These are phyloP conservation scores for Iphiclides podalirius DNA, from an alignment of 2,888 invertebrate species.

Conservation along the genomic window DNA sequence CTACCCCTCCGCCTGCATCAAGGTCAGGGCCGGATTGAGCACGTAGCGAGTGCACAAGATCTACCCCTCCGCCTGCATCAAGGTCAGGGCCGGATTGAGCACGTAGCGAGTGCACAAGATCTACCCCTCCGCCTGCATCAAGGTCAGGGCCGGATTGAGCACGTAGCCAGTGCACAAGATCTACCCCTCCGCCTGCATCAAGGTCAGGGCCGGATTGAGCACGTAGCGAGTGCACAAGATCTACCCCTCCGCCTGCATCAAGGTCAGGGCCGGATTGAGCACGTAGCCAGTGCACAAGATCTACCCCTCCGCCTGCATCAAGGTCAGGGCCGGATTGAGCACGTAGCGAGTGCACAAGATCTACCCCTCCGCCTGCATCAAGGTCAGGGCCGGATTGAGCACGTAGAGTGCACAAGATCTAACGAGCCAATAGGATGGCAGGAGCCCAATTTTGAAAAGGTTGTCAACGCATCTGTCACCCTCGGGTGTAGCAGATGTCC, in stretches of 20 bases:
- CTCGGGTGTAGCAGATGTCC: no score
- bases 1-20: conserved; percentile 97
- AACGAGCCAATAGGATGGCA: no score
- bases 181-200: conserved; percentile 97
- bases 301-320: conserved; percentile 97
- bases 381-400: conserved; percentile 68
- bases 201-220: conserved; percentile 68
- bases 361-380: conserved; percentile 97
- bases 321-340: conserved; percentile 68
- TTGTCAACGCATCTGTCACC: no score
- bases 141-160: conserved; percentile 68
- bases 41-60: conserved; percentile 99
- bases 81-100: conserved; percentile 68
- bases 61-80: conserved; percentile 97
- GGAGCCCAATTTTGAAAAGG: no score
- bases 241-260: conserved; percentile 97
- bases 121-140: conserved; percentile 97
- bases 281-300: conserved; percentile 99
- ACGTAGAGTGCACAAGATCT: no score
- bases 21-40: conserved; percentile 68
- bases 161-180: conserved; percentile 99
- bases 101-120: conserved; percentile 99
- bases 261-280: conserved; percentile 68
- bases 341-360: conserved; percentile 99
- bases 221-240: conserved; percentile 99